Base-by-base conservation (phyloP, 2,797 vertebrate genomes). In the Cirrhinus molitorella region DNA sequence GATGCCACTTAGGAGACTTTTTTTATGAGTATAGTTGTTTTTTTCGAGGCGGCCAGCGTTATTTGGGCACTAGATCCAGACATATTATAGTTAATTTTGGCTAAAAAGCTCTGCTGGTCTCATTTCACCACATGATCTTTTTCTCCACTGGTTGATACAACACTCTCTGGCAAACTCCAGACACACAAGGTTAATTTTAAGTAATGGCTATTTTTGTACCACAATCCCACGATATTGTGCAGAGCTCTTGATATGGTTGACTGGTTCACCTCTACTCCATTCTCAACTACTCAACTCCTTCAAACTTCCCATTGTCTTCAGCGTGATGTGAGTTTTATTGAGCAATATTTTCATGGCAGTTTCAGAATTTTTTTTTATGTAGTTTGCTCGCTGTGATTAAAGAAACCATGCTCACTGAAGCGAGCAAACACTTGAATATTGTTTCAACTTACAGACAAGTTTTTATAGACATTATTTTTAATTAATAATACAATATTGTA, bases 151-250 rank as follows among this genome's bases (percentile, higher is more conserved):
- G 65, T 81, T 31, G 28, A 51, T 73, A 23, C 8, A 73, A 51
- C 65, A 40, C 25, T 63, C 57, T 25, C 55, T 73, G 43, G 53
- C 57, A 63, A 59, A 63, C 68, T 80, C 25, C 40, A 80, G 79
- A 68, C n/a, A 70, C 51, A 73, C 55, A 63, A 49, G 70, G 55
- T 63, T 81, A 9, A 37, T 37, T 70, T 71, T 28, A 19, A 63
- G 55, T 40, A 63, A 73, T 61, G 68, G 68, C 57, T 81, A 49
- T 72, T 72, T 72, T n/a, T 81, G 40, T 80, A 40, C 34, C 49
- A 43, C 16, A 61, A 12, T 68, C 34, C 49, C 49, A 43, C 1
- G 5, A 31, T 59, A 28, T 63, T 63, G 68, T 23, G 43, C 25
- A 72, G 25, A 23, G 28, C 25, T 63, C 53, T 25, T 61, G 55